A percentile compares a stretch with the other conserved stretches of the same genome.
These are phyloP conservation scores for Elmis aenea DNA, from an alignment of 2,888 invertebrate genomes.

Conservation along the genomic window DNA sequence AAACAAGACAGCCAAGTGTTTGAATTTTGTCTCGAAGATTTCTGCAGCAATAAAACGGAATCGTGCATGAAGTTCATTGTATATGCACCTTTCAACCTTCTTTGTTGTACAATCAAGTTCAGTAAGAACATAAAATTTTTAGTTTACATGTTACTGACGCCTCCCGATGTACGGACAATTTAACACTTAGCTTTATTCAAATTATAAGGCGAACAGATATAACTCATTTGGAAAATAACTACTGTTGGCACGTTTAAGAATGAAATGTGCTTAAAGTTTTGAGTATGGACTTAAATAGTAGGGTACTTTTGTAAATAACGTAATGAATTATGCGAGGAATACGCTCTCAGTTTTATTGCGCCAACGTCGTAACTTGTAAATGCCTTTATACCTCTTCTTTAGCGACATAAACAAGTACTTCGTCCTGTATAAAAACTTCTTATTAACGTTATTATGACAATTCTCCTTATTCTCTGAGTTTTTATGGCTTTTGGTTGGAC, in stretches of 20 bases:
- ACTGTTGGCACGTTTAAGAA: conserved; percentile 9
- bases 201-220: conserved; percentile 3
- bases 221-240: conserved; percentile 8
- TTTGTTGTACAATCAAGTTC: conserved; percentile 16
- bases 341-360: conserved; percentile 27
- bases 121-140: conserved; percentile 11
- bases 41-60: conserved; percentile 4
- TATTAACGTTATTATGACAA: conserved; percentile 13
- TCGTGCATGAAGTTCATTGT: conserved; percentile 7
- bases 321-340: conserved; percentile 30
- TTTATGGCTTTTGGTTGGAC: conserved; percentile 10
- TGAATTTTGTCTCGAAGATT: conserved; percentile 1
- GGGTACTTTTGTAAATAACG: conserved; percentile 29
- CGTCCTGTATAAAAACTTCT: conserved; percentile 9
- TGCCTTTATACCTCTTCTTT: conserved; percentile 27
- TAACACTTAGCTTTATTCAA: conserved; percentile 6
- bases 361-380: conserved; percentile 28
- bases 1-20: too few species aligned
- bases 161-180: conserved; percentile 7
- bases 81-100: too few species aligned
- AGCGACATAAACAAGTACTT: conserved; percentile 23
- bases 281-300: conserved; percentile 23
- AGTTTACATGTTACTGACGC: conserved; percentile 7
- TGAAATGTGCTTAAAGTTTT: conserved; percentile 12
- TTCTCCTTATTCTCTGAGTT: conserved; percentile 13